These are phyloP conservation scores for Brotula barbata DNA, from an alignment of 2,797 vertebrate species.

Conservation along the genomic window DNA sequence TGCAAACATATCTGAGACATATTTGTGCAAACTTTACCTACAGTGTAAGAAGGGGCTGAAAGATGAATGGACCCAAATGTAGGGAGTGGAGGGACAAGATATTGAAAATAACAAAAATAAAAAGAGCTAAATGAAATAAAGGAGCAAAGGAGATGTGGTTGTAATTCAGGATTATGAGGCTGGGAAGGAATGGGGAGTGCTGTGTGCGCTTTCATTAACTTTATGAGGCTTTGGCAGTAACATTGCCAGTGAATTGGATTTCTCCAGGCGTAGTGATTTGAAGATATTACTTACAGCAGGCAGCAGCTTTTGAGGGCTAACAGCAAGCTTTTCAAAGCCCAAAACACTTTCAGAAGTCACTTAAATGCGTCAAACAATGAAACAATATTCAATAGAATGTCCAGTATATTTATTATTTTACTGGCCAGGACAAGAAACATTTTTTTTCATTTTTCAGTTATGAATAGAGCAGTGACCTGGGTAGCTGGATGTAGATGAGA, in stretches of 20 bases:
- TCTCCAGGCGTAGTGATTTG: not conserved
- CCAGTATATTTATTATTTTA: not conserved
- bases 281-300: not conserved
- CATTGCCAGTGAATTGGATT: conserved; percentile 1
- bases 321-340: not conserved
- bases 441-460: not conserved
- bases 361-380: not conserved
- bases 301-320: not conserved
- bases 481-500: not conserved
- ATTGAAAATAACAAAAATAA: not conserved
- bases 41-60: too few species aligned
- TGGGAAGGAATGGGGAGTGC: not conserved
- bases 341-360: not conserved
- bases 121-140: not conserved
- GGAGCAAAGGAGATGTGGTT: not conserved
- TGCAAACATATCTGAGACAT: not conserved
- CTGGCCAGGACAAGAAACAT: not conserved
- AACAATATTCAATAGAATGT: not conserved
- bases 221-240: conserved; percentile 1
- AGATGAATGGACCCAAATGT: not conserved
- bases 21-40: not conserved
- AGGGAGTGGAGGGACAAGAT: not conserved
- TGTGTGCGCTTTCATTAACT: not conserved
- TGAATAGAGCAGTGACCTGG: not conserved
- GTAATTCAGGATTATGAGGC: not conserved